Conservation (phyloP, 2,113 vertebrate species). For the Psittacula cyanocephala region DNA sequence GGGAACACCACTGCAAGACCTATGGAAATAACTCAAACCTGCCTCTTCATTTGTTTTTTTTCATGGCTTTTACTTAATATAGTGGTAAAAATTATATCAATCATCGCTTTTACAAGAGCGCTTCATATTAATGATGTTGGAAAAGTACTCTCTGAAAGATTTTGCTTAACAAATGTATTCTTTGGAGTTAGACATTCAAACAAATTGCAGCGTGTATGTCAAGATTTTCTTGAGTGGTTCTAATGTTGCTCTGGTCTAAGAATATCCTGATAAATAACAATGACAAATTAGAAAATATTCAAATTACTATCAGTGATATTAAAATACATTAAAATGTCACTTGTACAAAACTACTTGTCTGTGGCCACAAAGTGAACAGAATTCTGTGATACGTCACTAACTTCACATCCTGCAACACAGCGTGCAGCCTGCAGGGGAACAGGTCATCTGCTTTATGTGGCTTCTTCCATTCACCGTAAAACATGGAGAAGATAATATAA, state of each 20-base stretch:
- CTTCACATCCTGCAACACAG: not conserved
- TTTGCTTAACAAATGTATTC: not conserved
- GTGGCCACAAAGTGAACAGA: not conserved
- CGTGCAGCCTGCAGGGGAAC: not conserved
- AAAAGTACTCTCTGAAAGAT: not conserved
- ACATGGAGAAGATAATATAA: not conserved
- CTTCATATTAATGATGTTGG: not conserved
- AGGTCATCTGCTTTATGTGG: not conserved
- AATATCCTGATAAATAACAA: not conserved
- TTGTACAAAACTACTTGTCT: not conserved
- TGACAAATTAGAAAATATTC: not conserved
- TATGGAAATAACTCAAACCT: not conserved
- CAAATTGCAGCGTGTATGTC: fast-evolving
- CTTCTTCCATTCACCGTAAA: not conserved
- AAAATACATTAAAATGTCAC: not conserved
- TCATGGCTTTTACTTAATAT: not conserved
- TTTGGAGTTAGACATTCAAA: not conserved
- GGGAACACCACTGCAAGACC: not conserved
- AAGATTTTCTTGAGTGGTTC: not conserved
- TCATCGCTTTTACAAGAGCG: not conserved
- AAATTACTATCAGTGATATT: not conserved
- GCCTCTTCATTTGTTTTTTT: not conserved
- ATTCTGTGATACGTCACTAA: not conserved
- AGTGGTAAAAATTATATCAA: not conserved
- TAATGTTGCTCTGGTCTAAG: not conserved